These are phyloP conservation scores for Malacosoma neustria DNA, from an alignment of 2,888 invertebrate species.

Conservation along the genomic window DNA sequence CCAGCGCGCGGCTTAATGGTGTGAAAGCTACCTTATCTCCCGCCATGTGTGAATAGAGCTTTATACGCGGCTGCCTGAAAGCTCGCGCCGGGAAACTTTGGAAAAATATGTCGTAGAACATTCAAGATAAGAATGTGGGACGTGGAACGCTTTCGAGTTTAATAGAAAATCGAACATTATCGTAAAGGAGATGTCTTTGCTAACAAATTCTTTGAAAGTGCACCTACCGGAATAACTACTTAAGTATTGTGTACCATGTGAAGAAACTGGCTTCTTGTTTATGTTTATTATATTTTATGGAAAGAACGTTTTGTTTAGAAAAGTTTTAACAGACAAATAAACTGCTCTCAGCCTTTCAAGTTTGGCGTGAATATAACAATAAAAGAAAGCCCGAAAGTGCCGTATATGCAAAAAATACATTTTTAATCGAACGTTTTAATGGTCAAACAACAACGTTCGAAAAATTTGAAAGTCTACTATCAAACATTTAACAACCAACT, in stretches of 20 bases:
- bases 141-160: slow-evolving; percentile 72
- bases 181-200: slow-evolving; percentile 72
- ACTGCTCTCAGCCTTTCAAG: background rate
- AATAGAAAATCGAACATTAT: slow-evolving; percentile 76
- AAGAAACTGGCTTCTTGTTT: background rate
- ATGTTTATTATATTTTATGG: background rate
- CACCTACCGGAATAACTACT: slow-evolving; percentile 36
- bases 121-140: slow-evolving; percentile 74
- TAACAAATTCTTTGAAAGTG: slow-evolving; percentile 67
- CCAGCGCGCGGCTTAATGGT: slow-evolving; percentile 73
- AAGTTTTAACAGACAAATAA: background rate
- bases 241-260: slow-evolving; percentile 14
- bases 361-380: background rate
- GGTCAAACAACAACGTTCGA: slow-evolving; percentile 7
- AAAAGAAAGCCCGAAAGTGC: background rate
- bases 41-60: slow-evolving; percentile 75
- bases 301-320: too few species aligned
- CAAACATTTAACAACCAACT: slow-evolving; percentile 25
- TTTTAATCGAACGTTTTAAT: slow-evolving; percentile 1
- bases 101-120: slow-evolving; percentile 74
- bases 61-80: slow-evolving; percentile 72
- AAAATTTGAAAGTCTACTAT: slow-evolving; percentile 27
- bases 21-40: slow-evolving; percentile 76
- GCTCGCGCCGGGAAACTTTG: slow-evolving; percentile 73
- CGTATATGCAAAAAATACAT: slow-evolving; percentile 1